Base-by-base conservation (phyloP, 2,797 vertebrate species). In the Pteropus rufus region DNA sequence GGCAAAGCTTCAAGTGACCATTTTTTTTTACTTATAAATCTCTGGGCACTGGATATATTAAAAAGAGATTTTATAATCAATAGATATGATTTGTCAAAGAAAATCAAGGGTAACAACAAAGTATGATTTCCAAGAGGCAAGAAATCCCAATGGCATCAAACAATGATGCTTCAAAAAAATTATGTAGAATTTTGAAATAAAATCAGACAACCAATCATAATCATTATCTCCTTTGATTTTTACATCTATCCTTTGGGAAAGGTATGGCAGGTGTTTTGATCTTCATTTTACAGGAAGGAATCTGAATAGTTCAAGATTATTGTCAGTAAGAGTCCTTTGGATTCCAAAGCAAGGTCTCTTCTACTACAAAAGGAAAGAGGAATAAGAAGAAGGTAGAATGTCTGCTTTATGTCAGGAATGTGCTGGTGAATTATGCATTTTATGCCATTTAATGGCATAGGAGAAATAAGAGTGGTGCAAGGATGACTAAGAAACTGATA, bases 11-110 rank as follows among this genome's bases (percentile, higher is more conserved):
- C 64, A 10, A 65, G 24, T 8, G 21, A 18, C 39, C 8, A 56
- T 34, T 58, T 60, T 9, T 56, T 15, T 82, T 93, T 83, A 31
- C 3, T 92, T 87, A 54, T 77, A 90, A 65, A 84, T 81, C 15
- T 80, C 62, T 95, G 29, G 34, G 34, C 18, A 52, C 1, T 70
- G 18, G 18, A 34, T n/a, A 87, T 77, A 75, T 16, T 86, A 26
- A 92, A 95, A 80, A 81, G 1, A 58, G 21, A 58, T 67, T 94
- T 95, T 84, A 31, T 80, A 36, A 95, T 85, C 46, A 90, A 39
- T 62, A 86, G 36, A 75, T 65, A 72, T 77, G 15, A 87, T 72
- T 87, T 90, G 5, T 14, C 80, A 92, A 88, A 79, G 9, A 92
- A 85, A 76, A 92, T 88, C 34, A 88, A 82, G 26, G 54, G 39